Conservation (phyloP, 2,113 vertebrate species). For the Mobula birostris region DNA sequence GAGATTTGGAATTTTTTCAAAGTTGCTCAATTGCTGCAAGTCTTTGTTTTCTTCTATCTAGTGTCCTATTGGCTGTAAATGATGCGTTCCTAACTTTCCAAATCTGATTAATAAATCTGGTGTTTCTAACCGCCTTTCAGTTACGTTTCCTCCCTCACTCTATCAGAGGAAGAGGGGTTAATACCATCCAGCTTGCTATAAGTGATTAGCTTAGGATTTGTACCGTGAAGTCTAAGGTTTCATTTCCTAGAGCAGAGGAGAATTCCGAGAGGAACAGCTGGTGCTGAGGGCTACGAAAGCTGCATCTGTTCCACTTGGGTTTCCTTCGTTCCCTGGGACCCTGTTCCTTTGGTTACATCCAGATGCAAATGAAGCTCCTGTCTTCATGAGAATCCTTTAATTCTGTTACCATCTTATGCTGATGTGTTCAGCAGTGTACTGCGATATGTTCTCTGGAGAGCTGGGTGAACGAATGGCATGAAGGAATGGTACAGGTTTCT, state of each 20-base stretch:
- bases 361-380: background rate
- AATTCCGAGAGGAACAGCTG: background rate
- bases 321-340: background rate
- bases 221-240: background rate
- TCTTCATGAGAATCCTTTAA: background rate
- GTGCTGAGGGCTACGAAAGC: background rate
- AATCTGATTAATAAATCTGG: background rate
- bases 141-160: background rate
- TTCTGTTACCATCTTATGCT: background rate
- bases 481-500: constrained; percentile 7
- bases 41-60: no score
- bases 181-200: background rate
- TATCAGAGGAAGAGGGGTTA: background rate
- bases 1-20: no score
- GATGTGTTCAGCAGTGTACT: background rate
- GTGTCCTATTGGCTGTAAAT: background rate
- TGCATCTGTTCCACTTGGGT: background rate
- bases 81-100: background rate
- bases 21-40: no score
- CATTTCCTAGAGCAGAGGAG: background rate
- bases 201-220: background rate
- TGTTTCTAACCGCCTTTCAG: background rate
- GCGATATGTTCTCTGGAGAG: background rate
- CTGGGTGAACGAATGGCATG: background rate
- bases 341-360: background rate